Percentiles rank a stretch among this genome's conserved stretches.
phyloP scores from a whole-genome alignment of 2,797 vertebrate genomes.

The Moxostoma hubbsi region DNA sequence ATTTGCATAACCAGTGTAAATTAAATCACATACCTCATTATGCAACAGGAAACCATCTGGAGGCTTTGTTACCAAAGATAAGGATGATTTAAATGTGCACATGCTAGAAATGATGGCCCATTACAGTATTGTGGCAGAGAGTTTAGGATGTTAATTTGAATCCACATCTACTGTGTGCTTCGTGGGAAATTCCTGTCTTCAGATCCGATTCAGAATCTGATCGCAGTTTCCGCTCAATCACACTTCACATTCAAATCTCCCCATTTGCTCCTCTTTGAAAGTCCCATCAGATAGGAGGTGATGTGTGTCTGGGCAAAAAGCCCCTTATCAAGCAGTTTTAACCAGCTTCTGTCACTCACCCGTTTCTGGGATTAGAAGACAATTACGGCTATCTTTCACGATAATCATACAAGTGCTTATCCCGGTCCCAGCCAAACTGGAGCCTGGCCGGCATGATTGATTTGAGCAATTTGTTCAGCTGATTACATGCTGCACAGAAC shows the following conservation, averaged over 20 bases:
- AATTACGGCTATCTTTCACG: slow-evolving; percentile 81
- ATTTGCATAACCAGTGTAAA: slow-evolving; percentile 42
- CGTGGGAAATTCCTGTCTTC: slow-evolving; percentile 68
- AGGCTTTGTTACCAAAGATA: slow-evolving; percentile 37
- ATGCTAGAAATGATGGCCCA: slow-evolving; percentile 41
- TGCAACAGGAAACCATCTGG: slow-evolving; percentile 25
- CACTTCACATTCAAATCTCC: slow-evolving; percentile 56
- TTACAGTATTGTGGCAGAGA: slow-evolving; percentile 37
- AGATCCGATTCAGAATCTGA: slow-evolving; percentile 50
- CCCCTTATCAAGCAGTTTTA: slow-evolving; percentile 72
- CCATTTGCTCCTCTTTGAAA: slow-evolving; percentile 67
- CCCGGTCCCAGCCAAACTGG: slow-evolving; percentile 65
- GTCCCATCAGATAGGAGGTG: slow-evolving; percentile 67
- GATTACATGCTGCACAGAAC: slow-evolving; percentile 76
- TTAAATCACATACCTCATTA: slow-evolving; percentile 28
- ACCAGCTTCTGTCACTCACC: slow-evolving; percentile 76
- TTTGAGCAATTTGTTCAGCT: slow-evolving; percentile 84
- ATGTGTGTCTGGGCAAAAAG: slow-evolving; percentile 59
- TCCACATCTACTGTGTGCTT: slow-evolving; percentile 51
- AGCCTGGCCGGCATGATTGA: slow-evolving; percentile 78
- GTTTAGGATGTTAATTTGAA: slow-evolving; percentile 54
- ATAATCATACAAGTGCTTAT: slow-evolving; percentile 82
- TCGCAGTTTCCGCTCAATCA: slow-evolving; percentile 49
- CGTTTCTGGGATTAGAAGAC: slow-evolving; percentile 75
- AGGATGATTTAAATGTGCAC: slow-evolving; percentile 25